Conservation (phyloP, 2,888 invertebrate species). For the Strigamia crassipes region DNA sequence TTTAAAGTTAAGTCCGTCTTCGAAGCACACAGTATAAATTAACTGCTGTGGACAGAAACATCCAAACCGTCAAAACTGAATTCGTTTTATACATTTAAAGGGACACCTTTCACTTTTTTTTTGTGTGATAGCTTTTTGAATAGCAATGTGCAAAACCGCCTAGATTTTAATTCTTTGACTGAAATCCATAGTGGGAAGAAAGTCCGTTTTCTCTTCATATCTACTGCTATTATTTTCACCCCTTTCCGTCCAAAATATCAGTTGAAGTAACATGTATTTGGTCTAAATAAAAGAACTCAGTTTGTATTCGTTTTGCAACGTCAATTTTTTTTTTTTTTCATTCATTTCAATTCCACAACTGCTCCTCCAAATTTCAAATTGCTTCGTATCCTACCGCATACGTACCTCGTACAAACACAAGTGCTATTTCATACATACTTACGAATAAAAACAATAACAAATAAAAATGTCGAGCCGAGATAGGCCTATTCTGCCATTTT, state of each 20-base stretch:
- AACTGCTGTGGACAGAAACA: constrained; percentile 26
- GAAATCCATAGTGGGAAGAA: constrained; percentile 1
- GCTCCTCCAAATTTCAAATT: not conserved
- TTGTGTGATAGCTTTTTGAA: not conserved
- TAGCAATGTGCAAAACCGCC: not conserved
- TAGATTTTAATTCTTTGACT: not conserved
- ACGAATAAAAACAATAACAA: not conserved
- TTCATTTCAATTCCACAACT: constrained; percentile 13
- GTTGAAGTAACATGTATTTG: not conserved
- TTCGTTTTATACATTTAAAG: constrained; percentile 17
- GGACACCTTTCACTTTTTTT: constrained; percentile 30
- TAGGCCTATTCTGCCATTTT: not conserved
- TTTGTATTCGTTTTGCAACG: not conserved
- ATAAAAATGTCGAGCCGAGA: not conserved
- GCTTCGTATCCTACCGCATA: not conserved
- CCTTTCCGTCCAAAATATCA: constrained; percentile 5
- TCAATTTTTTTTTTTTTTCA: constrained; percentile 13
- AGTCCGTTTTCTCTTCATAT: constrained; percentile 20
- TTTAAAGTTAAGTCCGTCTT: constrained; percentile 30
- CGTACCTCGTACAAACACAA: not conserved
- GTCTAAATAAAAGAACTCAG: constrained; percentile 27
- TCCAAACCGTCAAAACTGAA: not conserved
- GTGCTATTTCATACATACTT: not conserved
- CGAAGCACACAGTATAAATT: constrained; percentile 8
- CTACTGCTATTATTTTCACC: not conserved